These are phyloP conservation scores for Teleogryllus oceanicus DNA, from an alignment of 2,888 invertebrate species.

Conservation along the genomic window DNA sequence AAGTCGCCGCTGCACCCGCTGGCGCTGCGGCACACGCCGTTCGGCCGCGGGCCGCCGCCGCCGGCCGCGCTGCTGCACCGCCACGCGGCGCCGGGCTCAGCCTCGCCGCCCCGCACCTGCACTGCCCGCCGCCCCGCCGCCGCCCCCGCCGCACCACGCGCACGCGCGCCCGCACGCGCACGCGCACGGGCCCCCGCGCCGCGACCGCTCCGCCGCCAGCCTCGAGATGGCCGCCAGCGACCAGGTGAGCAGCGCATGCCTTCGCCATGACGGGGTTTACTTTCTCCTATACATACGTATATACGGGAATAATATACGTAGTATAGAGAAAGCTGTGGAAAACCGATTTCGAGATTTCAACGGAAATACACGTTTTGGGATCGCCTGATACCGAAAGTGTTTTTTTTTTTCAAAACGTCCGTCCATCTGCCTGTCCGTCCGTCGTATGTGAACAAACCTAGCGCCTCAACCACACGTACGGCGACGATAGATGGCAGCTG, in stretches of 20 bases:
- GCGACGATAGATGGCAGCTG: too few species aligned
- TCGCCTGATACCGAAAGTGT: too few species aligned
- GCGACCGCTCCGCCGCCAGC: background rate
- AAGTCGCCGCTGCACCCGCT: background rate
- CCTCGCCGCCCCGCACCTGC: background rate
- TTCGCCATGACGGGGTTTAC: too few species aligned
- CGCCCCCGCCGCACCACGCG: background rate
- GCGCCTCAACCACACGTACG: too few species aligned
- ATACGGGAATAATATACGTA: too few species aligned
- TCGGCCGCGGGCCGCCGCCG: background rate
- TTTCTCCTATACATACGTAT: too few species aligned
- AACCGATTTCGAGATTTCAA: too few species aligned
- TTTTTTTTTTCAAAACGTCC: too few species aligned
- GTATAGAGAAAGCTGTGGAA: too few species aligned
- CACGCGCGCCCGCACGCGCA: background rate
- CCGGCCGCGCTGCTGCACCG: background rate
- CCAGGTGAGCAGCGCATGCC: background rate
- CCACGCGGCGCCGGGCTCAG: background rate
- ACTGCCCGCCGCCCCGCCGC: background rate
- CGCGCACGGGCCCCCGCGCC: background rate
- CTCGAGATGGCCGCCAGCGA: conserved; percentile 1
- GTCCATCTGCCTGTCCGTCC: too few species aligned
- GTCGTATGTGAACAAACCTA: too few species aligned
- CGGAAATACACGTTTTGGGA: too few species aligned
- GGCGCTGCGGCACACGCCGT: background rate